phyloP scores from a whole-genome alignment of 2,113 vertebrate genomes.

The Pterocles burchelli region DNA sequence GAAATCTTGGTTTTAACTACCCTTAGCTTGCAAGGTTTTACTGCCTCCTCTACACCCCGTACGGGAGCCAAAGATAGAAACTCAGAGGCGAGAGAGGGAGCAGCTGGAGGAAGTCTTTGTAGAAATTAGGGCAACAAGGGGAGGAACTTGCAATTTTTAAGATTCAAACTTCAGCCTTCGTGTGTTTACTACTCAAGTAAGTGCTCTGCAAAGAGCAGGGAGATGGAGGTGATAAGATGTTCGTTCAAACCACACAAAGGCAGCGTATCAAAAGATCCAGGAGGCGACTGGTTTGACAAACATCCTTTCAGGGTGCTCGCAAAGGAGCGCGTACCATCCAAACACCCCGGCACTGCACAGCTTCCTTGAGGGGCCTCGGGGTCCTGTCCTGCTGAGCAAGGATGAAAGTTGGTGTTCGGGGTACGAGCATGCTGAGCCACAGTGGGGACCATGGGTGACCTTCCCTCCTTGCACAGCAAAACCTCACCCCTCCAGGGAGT shows the following conservation, averaged over 20 bases:
- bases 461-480: background rate
- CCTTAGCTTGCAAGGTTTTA: background rate
- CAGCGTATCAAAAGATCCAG: background rate
- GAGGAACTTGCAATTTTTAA: background rate
- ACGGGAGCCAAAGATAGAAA: background rate
- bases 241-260: slow-evolving; percentile 20
- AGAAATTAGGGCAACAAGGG: background rate
- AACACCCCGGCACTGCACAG: accelerated
- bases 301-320: slow-evolving; percentile 14
- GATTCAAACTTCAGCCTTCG: background rate
- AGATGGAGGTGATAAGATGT: slow-evolving; percentile 27
- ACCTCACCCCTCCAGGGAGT: background rate
- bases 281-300: slow-evolving; percentile 48
- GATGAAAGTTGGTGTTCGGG: background rate
- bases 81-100: background rate
- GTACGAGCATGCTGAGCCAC: accelerated
- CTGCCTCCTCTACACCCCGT: background rate
- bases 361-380: background rate
- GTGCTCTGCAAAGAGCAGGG: background rate
- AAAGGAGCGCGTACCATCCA: background rate
- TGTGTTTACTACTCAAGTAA: background rate
- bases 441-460: background rate
- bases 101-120: slow-evolving; percentile 4
- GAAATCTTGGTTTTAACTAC: background rate
- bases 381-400: background rate